phyloP scores from a whole-genome alignment of 2,113 vertebrate genomes.

The Aptenodytes forsteri region DNA sequence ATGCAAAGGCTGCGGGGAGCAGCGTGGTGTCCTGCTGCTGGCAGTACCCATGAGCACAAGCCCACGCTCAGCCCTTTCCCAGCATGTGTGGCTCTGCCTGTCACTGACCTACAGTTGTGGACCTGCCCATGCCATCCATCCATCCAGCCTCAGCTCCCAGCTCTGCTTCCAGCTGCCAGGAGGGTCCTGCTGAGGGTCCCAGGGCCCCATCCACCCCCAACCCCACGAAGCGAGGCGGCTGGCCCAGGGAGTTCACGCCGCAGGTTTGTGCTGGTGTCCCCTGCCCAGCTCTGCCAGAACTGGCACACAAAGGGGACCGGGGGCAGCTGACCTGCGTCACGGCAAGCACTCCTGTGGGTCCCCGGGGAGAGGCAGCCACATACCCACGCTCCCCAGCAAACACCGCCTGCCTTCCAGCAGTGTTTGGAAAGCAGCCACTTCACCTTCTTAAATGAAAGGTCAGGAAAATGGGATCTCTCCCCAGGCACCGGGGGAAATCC shows the following conservation, averaged over 20 bases:
- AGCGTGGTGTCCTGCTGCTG: neutral
- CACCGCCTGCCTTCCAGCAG: neutral
- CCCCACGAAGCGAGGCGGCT: accelerated
- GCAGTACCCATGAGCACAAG: too few species aligned
- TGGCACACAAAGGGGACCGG: accelerated
- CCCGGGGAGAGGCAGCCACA: neutral
- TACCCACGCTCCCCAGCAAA: neutral
- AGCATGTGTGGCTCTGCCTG: neutral
- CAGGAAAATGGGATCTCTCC: neutral
- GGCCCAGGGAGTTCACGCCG: too few species aligned
- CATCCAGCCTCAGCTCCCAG: neutral
- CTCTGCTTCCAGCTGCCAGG: neutral
- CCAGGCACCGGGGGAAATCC: neutral
- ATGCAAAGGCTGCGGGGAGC: neutral
- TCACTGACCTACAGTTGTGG: too few species aligned
- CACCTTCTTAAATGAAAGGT: neutral
- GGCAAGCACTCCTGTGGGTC: accelerated
- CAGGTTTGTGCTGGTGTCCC: neutral
- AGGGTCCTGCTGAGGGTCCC: neutral
- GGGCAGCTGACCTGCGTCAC: neutral
- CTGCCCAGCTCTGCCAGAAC: neutral
- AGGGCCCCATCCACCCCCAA: neutral
- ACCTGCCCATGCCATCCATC: neutral
- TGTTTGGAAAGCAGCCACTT: neutral
- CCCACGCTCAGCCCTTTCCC: neutral